Percentiles rank a stretch among this genome's conserved stretches.
These are phyloP conservation scores for Phrynocephalus forsythii DNA, from an alignment of 2,797 vertebrate genomes.

Conservation along the genomic window DNA sequence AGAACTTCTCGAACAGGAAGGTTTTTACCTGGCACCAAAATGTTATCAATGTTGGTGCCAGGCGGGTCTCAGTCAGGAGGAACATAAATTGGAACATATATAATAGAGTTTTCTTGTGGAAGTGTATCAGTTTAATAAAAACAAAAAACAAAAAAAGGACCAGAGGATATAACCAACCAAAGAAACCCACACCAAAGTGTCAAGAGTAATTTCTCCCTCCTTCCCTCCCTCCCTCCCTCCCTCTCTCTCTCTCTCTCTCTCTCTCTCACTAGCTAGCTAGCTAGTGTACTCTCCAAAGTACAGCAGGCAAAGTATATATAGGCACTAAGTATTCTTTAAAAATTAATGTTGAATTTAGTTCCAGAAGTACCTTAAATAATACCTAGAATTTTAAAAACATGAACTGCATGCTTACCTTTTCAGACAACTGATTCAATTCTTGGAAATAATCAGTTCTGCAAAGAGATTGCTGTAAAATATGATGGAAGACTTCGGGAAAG, in stretches of 20 bases:
- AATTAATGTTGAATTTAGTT: not conserved
- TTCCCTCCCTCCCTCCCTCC: no score
- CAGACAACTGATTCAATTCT: constrained; percentile 88
- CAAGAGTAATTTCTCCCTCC: no score
- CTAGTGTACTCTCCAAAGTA: not conserved
- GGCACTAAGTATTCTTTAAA: not conserved
- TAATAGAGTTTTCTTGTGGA: not conserved
- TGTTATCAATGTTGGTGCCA: no score
- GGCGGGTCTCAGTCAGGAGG: no score
- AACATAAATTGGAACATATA: no score
- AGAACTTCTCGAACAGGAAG: no score
- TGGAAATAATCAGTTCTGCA: constrained; percentile 83
- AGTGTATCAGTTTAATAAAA: not conserved
- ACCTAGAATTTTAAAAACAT: constrained; percentile 11
- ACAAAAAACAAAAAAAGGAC: no score
- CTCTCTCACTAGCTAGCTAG: no score
- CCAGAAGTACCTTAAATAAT: not conserved
- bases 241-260: no score
- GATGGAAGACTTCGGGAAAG: constrained; percentile 89
- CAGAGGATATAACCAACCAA: not conserved
- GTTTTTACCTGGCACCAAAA: no score
- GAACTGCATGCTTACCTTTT: constrained; percentile 53
- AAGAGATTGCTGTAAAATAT: constrained; percentile 76
- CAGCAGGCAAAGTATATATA: not conserved
- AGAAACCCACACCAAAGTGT: not conserved